Percentiles rank a stretch among this genome's conserved stretches.
Evolutionary conservation across 2,113 vertebrate genomes (phyloP).

Genomic region (Fukomys damarensis): DNA sequence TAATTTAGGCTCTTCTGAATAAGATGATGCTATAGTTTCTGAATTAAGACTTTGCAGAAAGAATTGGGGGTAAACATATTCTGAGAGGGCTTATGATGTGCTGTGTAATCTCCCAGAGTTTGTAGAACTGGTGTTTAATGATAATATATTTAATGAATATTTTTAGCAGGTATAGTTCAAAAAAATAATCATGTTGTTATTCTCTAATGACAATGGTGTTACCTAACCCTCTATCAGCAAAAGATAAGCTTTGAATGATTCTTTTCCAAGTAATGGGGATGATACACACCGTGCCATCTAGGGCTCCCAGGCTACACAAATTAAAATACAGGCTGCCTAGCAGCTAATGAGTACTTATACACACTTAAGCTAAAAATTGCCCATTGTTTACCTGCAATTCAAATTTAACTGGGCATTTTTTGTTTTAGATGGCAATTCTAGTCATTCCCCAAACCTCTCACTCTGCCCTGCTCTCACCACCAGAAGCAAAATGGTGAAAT

Average conservation of each 20-base stretch:
- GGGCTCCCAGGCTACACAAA: background rate
- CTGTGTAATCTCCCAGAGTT: background rate
- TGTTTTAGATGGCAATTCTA: background rate
- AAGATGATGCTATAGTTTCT: background rate
- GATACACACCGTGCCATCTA: too few relatives aligned
- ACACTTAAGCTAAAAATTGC: background rate
- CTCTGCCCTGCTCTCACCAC: background rate
- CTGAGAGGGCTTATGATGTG: background rate
- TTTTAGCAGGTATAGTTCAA: background rate
- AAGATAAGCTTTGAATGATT: background rate
- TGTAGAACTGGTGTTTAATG: background rate
- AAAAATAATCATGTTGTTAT: background rate
- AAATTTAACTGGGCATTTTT: background rate
- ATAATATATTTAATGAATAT: background rate
- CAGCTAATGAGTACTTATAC: background rate
- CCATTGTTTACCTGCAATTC: constrained; percentile 18
- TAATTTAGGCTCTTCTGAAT: background rate
- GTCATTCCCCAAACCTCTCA: background rate
- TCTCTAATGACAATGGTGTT: background rate
- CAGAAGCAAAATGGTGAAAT: background rate
- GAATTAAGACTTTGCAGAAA: background rate
- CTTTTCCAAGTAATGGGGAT: background rate
- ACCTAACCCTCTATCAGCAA: background rate
- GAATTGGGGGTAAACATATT: background rate
- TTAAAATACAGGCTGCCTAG: background rate